Evolutionary conservation across 2,113 vertebrate genomes (phyloP).

Genomic region (Mastomys natalensis): DNA sequence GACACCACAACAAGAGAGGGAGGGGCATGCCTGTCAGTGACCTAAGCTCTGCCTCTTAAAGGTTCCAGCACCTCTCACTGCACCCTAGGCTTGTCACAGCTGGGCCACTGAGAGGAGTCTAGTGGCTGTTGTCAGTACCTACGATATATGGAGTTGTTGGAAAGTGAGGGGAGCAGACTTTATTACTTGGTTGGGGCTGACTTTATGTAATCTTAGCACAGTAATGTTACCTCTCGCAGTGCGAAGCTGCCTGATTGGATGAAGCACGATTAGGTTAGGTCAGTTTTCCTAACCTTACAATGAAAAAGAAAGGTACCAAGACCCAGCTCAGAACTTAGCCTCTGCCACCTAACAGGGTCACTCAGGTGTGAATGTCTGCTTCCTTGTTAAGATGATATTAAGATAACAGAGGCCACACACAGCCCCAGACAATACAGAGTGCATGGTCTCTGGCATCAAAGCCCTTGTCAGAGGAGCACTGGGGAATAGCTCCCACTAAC

Average conservation of each 20-base stretch:
- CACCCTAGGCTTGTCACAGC: no score
- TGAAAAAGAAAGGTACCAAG: not conserved
- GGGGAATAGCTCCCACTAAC: not conserved
- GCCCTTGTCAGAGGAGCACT: not conserved
- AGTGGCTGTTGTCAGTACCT: not conserved
- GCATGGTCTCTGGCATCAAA: not conserved
- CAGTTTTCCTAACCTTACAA: not conserved
- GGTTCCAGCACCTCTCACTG: not conserved
- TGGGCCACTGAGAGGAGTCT: not conserved
- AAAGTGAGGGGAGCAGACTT: not conserved
- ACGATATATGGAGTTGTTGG: not conserved
- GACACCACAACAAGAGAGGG: not conserved
- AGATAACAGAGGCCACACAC: not conserved
- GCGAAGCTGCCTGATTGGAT: not conserved
- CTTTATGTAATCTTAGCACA: not conserved
- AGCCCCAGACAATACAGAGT: not conserved
- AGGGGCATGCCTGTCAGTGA: not conserved
- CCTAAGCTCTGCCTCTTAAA: not conserved
- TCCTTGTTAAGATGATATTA: not conserved
- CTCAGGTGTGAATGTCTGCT: not conserved
- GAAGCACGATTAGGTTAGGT: not conserved
- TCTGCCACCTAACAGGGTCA: not conserved
- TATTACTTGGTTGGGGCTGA: not conserved
- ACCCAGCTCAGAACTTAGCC: not conserved
- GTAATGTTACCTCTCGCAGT: not conserved